phyloP scores from a whole-genome alignment of 2,888 invertebrate genomes.

The Drosophila planitibia region DNA sequence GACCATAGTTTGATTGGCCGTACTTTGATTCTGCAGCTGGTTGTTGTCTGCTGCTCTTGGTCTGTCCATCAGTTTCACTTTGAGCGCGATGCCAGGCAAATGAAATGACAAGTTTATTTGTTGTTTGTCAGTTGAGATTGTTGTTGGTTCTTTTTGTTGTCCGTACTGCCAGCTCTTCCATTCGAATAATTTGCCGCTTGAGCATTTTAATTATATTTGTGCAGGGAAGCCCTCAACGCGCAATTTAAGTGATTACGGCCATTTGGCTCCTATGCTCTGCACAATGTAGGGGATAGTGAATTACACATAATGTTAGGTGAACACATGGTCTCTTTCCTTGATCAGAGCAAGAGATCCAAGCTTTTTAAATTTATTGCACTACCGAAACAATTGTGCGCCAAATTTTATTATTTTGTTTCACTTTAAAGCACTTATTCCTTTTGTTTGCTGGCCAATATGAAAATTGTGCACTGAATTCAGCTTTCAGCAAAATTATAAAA shows the following conservation, averaged over 20 bases:
- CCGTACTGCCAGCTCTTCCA: conserved; percentile 30
- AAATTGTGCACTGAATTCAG: conserved; percentile 5
- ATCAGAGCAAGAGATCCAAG: conserved; percentile 25
- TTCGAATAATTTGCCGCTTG: conserved; percentile 57
- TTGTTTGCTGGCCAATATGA: conserved; percentile 12
- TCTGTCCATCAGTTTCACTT: conserved; percentile 38
- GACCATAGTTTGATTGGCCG: conserved; percentile 39
- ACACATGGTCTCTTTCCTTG: conserved; percentile 45
- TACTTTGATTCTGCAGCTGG: conserved; percentile 1
- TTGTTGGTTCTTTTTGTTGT: conserved; percentile 11
- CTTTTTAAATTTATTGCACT: conserved; percentile 6
- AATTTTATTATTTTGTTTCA: conserved; percentile 63
- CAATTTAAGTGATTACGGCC: conserved; percentile 70
- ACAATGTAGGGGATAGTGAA: conserved; percentile 45
- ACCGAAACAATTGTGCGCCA: conserved; percentile 34
- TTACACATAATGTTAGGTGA: conserved; percentile 70
- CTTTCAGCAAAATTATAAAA: conserved; percentile 14
- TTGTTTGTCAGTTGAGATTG: conserved; percentile 39
- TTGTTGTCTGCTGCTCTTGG: conserved; percentile 3
- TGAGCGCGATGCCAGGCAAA: conserved; percentile 59
- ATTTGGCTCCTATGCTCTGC: conserved; percentile 46
- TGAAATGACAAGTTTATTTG: conserved; percentile 73
- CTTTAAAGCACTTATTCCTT: background rate
- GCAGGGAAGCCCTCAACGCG: conserved; percentile 56
- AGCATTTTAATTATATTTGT: conserved; percentile 78